phyloP scores from a whole-genome alignment of 2,888 invertebrate genomes.

The Drosophila cyrtoloma region DNA sequence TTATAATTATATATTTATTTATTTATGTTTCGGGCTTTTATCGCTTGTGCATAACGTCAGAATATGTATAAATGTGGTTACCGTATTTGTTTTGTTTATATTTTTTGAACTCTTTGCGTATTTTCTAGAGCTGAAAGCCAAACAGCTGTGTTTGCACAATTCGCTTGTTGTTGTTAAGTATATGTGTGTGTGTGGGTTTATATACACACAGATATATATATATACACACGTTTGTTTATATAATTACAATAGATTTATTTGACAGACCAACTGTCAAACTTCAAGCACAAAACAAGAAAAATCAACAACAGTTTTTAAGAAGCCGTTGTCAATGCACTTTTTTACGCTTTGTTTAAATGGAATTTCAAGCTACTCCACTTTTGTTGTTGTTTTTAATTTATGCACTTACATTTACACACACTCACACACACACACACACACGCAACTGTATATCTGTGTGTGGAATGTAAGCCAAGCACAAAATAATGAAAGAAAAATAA shows the following conservation, averaged over 20 bases:
- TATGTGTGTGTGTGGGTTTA: conserved; percentile 14
- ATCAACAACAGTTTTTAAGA: conserved; percentile 40
- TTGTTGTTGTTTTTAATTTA: conserved; percentile 48
- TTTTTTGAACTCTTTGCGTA: conserved; percentile 13
- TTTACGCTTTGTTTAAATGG: conserved; percentile 26
- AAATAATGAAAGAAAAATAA: conserved; percentile 47
- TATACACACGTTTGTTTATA: conserved; percentile 17
- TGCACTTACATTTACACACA: conserved; percentile 51
- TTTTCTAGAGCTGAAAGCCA: conserved; percentile 17
- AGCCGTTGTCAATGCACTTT: conserved; percentile 55
- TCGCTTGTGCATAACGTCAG: conserved; percentile 22
- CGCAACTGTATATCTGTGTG: conserved; percentile 9
- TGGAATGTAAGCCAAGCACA: conserved; percentile 53
- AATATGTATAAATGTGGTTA: conserved; percentile 19
- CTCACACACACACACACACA: conserved; percentile 1
- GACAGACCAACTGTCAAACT: conserved; percentile 54
- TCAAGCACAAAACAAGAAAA: conserved; percentile 40
- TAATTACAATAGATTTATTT: conserved; percentile 51
- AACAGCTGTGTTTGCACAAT: conserved; percentile 72
- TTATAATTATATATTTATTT: conserved; percentile 40
- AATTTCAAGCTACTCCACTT: conserved; percentile 58
- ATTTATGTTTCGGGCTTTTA: conserved; percentile 38
- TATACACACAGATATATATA: neutral
- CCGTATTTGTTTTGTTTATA: conserved; percentile 17
- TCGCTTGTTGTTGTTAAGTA: conserved; percentile 15